Evolutionary conservation across 2,113 vertebrate species (phyloP), one percentile per base, ranked within the genome.

Genomic region (Spermophilus dauricus): DNA sequence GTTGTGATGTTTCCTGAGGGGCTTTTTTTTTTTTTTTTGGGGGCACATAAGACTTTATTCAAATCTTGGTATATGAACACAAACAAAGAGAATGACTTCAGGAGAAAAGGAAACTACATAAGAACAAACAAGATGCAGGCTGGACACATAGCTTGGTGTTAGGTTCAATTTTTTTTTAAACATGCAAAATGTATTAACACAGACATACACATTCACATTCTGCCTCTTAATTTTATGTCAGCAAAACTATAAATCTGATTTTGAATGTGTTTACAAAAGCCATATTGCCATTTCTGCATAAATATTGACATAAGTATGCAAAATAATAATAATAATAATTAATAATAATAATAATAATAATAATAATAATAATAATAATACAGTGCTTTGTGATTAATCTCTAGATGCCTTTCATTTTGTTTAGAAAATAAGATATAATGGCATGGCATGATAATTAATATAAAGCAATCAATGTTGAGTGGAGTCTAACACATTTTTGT

Each of bases 21-120:
- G 37, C 80, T 83, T 65, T 67, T 67, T 67, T 32, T 65, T 65
- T 10, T 58, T 56, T 56, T 58, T 58, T 18, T 56, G 67, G 53
- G 42, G 77, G 69, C 13, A 39, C 53, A 67, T 34, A 75, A 85
- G 78, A 26, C 39, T 85, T 91, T 48, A 61, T 89, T 80, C 61
- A 91, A 63, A 78, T 89, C n/a, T 88, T 65, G 67, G 24, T 82
- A 18, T 80, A 37, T 51, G 22, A 93, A 96, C 63, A 91, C n/a
- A 91, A 86, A 63, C 56, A 63, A 77, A 53, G 51, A 22, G 18
- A 53, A 53, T 53, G 51, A 53, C 51, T 53, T 53, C 51, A 53
- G 51, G 51, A 53, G 51, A 53, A 53, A 53, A 53, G 51, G 14
- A 53, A 53, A 53, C 51, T 53, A 53, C 51, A 53, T 53, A 53